Percentiles rank a stretch among this genome's conserved stretches.
Evolutionary conservation across 2,797 vertebrate species (phyloP).

Genomic region (Morelia viridis): DNA sequence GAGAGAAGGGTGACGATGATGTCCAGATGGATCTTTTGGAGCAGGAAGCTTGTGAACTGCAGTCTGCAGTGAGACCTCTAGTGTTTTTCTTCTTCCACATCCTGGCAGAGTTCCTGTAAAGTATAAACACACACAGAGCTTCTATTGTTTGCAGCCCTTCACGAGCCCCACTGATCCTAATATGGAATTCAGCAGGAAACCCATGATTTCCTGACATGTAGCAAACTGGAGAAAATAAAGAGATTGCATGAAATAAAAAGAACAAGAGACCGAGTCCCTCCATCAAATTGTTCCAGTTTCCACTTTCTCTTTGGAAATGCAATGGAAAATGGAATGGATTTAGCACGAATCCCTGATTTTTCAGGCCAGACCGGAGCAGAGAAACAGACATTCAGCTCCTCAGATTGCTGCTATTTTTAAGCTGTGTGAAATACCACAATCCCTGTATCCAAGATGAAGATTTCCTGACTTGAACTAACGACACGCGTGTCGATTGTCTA

Average conservation of each 20-base stretch:
- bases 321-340: conserved; percentile 70
- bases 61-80: conserved; percentile 75
- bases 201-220: conserved; percentile 85
- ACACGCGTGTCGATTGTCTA: conserved; percentile 47
- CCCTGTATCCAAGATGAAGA: conserved; percentile 64
- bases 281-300: conserved; percentile 70
- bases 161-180: conserved; percentile 82
- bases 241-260: conserved; percentile 49
- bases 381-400: conserved; percentile 37
- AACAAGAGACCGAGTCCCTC: conserved; percentile 46
- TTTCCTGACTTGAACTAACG: conserved; percentile 64
- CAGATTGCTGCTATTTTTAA: conserved; percentile 59
- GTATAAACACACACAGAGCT: conserved; percentile 80
- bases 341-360: conserved; percentile 63
- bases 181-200: conserved; percentile 87
- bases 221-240: conserved; percentile 75
- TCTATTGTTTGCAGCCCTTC: conserved; percentile 83
- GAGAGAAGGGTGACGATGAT: background rate
- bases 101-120: conserved; percentile 80
- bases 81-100: conserved; percentile 75
- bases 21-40: conserved; percentile 51
- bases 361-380: conserved; percentile 56
- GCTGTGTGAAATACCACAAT: conserved; percentile 57
- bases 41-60: conserved; percentile 71
- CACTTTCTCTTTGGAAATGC: conserved; percentile 73